Base-by-base conservation (phyloP, 1,140 invertebrate genomes). In the Drosophila truncata region DNA sequence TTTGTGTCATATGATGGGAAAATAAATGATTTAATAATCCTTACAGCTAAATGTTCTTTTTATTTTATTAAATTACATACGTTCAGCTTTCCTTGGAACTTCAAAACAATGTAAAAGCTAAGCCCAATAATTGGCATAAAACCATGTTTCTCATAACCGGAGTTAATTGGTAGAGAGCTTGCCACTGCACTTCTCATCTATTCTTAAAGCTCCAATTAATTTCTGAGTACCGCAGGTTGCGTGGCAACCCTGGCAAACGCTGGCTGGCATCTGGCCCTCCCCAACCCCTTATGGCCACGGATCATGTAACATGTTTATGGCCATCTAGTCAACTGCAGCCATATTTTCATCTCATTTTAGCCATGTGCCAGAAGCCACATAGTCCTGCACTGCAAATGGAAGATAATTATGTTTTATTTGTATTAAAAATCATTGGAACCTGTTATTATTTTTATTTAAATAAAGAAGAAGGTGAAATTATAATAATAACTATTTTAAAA, bases 241-340 rank as follows among this genome's bases (percentile, higher is more conserved):
- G 7, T 44, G 63, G 41, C 42, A 70, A 58, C 50, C 23, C 69
- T 59, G 37, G 54, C 54, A 31, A 37, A 31, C 27, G 37, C 37
- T 33, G 31, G 33, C 27, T 23, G 16, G 20, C 60, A 37, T 27
- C 23, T 33, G 31, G 37, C 29, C 47, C 3, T 35, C 27, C 20
- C 3, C 4, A 49, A n/a, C 16, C 47, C 25, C 37, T 16, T 42
- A 50, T 37, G 54, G 20, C 46, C 50, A 27, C 25, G 52, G 60
- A 70, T 77, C 54, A 67, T 67, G 73, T 77, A 55, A 61, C 74
- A 61, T 69, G 74, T 77, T 77, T 77, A 77, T 77, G 75, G 47
- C 71, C 54, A 69, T 41, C 63, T 52, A 67, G 55, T 27, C 65
- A 49, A 49, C 31, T 74, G 41, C 42, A 74, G 58, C 49, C 72